Percentiles rank a stretch among this genome's conserved stretches.
These are phyloP conservation scores for Crotalus viridis DNA, from an alignment of 2,113 vertebrate species.

Conservation along the genomic window DNA sequence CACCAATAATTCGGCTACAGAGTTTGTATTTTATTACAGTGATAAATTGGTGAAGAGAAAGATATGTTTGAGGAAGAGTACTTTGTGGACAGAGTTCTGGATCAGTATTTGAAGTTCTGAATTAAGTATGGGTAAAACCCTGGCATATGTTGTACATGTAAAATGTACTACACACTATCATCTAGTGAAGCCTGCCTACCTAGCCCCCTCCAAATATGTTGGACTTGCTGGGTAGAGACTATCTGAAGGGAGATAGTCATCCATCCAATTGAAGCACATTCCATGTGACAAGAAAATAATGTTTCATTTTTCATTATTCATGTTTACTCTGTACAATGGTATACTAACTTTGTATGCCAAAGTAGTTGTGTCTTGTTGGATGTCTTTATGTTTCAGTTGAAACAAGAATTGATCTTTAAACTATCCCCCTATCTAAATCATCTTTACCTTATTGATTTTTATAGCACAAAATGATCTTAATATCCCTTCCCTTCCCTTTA, in stretches of 20 bases:
- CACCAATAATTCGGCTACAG: not conserved
- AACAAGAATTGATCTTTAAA: conserved; percentile 61
- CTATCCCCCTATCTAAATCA: conserved; percentile 72
- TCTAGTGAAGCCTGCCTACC: not conserved
- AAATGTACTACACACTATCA: not conserved
- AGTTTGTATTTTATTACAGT: conserved; percentile 26
- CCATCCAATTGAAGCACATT: conserved; percentile 21
- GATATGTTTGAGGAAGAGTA: not conserved
- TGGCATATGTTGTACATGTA: not conserved
- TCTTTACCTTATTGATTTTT: conserved; percentile 71
- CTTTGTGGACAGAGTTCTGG: not conserved
- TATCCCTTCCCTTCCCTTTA: conserved; percentile 93
- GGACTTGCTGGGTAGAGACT: not conserved
- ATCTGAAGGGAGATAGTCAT: not conserved
- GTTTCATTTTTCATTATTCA: conserved; percentile 50
- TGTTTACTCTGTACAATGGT: conserved; percentile 55
- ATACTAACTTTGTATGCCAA: conserved; percentile 59
- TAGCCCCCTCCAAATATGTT: not conserved
- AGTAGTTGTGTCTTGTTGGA: conserved; percentile 68
- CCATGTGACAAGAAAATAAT: conserved; percentile 38
- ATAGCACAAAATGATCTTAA: conserved; percentile 89
- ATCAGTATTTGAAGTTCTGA: not conserved
- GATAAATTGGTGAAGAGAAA: conserved; percentile 28
- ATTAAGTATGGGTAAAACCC: not conserved
- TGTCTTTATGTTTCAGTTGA: conserved; percentile 73